Percentiles rank a stretch among this genome's conserved stretches.
These are phyloP conservation scores for Microtus pennsylvanicus DNA, from an alignment of 2,113 vertebrate species.

Conservation along the genomic window DNA sequence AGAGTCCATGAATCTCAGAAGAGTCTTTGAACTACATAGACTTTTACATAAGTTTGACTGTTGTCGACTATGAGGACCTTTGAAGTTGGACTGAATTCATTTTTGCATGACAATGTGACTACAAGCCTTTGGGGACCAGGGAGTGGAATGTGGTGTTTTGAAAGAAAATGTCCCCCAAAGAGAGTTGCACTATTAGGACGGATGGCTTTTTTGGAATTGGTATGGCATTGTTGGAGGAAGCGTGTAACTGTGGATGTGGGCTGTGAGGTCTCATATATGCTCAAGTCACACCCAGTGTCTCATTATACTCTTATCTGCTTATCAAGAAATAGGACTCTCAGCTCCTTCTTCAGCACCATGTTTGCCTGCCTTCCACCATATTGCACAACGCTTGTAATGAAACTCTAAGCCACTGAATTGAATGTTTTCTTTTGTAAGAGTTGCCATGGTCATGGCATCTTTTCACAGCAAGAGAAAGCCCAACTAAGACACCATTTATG, in stretches of 20 bases:
- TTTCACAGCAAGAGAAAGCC: neutral
- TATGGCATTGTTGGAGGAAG: neutral
- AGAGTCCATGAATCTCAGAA: neutral
- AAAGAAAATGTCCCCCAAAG: neutral
- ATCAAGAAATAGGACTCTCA: neutral
- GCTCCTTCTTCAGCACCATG: neutral
- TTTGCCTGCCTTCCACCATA: neutral
- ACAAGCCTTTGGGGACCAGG: neutral
- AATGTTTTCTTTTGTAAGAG: neutral
- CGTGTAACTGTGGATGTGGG: neutral
- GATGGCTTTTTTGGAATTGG: neutral
- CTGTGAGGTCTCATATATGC: neutral
- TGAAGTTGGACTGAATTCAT: neutral
- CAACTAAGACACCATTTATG: neutral
- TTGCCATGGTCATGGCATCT: neutral
- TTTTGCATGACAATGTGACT: neutral
- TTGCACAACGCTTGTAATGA: neutral
- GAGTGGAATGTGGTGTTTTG: neutral
- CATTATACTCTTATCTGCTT: neutral
- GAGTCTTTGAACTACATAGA: neutral
- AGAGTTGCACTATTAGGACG: neutral
- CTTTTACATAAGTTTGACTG: neutral
- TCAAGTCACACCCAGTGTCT: neutral
- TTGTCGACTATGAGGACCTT: neutral
- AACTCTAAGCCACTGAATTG: neutral